Evolutionary conservation across 2,113 vertebrate genomes (phyloP).

Genomic region (Furnarius figulus): DNA sequence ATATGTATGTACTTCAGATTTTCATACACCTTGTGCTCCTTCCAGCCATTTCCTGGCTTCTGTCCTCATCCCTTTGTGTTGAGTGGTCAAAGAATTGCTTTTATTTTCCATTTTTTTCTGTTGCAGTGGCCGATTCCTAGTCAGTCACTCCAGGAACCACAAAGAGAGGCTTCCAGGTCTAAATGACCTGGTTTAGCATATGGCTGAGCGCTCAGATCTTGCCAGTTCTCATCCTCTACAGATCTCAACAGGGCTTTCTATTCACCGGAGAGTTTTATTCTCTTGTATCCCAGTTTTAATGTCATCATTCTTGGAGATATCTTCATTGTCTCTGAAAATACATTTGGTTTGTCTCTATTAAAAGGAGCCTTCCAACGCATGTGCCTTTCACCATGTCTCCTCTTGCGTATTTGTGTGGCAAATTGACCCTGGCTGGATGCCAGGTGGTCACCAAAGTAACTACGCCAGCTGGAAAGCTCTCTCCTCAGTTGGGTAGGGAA

Average conservation of each 20-base stretch:
- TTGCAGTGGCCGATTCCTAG: not conserved
- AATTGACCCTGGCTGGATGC: not conserved
- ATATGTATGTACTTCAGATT: not conserved
- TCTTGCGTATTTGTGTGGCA: not conserved
- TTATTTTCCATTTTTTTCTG: not conserved
- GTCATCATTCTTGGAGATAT: not conserved
- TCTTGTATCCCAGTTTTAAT: not conserved
- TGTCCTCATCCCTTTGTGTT: not conserved
- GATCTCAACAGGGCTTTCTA: not conserved
- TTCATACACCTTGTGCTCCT: not conserved
- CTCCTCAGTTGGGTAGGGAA: not conserved
- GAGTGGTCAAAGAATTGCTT: not conserved
- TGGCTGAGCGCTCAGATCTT: not conserved
- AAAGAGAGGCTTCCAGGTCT: not conserved
- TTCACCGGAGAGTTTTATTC: not conserved
- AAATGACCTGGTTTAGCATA: not conserved
- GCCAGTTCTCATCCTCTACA: not conserved
- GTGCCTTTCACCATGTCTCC: not conserved
- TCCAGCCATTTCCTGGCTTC: not conserved
- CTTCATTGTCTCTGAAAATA: constrained; percentile 8
- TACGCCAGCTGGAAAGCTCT: not conserved
- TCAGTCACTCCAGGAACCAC: not conserved
- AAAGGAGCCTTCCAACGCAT: not conserved
- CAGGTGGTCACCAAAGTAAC: not conserved
- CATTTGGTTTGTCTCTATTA: not conserved